Conservation (phyloP, 2,113 vertebrate species). For the Acinonyx jubatus region DNA sequence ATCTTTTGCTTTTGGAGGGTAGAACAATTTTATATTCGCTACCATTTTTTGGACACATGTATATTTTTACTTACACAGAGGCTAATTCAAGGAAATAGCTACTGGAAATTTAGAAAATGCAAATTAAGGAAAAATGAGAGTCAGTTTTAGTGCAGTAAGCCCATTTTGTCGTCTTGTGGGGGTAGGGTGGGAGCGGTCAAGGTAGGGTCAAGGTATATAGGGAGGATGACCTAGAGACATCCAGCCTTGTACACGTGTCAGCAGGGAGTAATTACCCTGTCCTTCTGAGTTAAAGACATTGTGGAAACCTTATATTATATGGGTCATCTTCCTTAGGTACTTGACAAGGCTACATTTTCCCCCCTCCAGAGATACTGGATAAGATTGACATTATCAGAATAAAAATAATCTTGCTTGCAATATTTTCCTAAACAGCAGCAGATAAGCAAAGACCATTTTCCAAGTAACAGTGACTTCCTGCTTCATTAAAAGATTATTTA, state of each 20-base stretch:
- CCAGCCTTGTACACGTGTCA: fast-evolving
- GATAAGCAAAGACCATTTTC: constrained; percentile 35
- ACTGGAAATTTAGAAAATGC: not conserved
- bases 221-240: not conserved
- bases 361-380: not conserved
- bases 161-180: not conserved
- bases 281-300: not conserved
- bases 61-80: not conserved
- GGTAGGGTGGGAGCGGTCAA: not conserved
- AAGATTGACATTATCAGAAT: not conserved
- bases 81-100: not conserved
- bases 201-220: not conserved
- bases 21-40: not conserved
- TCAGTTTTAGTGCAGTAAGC: not conserved
- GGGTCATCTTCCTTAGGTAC: not conserved
- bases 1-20: not conserved
- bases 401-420: not conserved
- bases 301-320: not conserved
- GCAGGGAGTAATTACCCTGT: not conserved
- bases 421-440: constrained; percentile 1
- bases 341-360: not conserved
- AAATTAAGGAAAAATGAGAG: not conserved
- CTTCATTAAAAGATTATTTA: constrained; percentile 41
- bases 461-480: not conserved
- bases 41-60: not conserved